Evolutionary conservation across 1,140 invertebrate species (phyloP), one percentile per base, ranked within the genome.

Genomic region (Aphelinus atriplicis): DNA sequence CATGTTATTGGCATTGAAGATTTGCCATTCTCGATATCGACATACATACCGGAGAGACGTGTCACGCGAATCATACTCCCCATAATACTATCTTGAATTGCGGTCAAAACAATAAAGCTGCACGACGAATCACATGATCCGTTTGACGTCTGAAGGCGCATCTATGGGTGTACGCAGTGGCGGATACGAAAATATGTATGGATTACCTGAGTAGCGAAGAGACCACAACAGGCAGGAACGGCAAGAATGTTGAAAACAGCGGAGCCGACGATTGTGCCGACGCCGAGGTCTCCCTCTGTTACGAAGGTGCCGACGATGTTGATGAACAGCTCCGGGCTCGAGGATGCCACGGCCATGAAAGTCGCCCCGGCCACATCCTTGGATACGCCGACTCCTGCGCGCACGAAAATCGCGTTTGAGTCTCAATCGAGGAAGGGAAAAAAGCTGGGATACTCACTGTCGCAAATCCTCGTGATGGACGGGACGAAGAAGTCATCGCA

Each of bases 231-330:
- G 71, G 91, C 91, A 47, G 92, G 91, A 1, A 93, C 92, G 43
- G 91, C 92, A 64, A 93, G 86, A 67, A 93, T 90, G 82, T 93
- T 93, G 81, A 93, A 93, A 0, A 93, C 91, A 10, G 92, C 92
- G 60, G 91, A 92, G 7, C 93, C 92, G 7, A 94, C 90, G 6
- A 93, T 91, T 6, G 92, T 92, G 2, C 92, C 91, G 48, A 91
- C 86, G 1, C 91, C 91, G n/a, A 91, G 84, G 78, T 91, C 90
- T 9, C 90, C 90, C 81, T 91, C 88, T 2, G 90, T 91, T 51
- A 91, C 83, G 73, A 92, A 92, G 42, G 90, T 90, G 26, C 90
- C 90, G 48, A 89, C 83, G 43, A 88, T 81, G 76, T 90, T 90
- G 71, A 90, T 87, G 79, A 90, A 90, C 57, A 90, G 79, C 80